Percentiles rank a stretch among this genome's conserved stretches.
phyloP scores from a whole-genome alignment of 64 coral and sea anemone genomes.

The Pocillopora verrucosa region DNA sequence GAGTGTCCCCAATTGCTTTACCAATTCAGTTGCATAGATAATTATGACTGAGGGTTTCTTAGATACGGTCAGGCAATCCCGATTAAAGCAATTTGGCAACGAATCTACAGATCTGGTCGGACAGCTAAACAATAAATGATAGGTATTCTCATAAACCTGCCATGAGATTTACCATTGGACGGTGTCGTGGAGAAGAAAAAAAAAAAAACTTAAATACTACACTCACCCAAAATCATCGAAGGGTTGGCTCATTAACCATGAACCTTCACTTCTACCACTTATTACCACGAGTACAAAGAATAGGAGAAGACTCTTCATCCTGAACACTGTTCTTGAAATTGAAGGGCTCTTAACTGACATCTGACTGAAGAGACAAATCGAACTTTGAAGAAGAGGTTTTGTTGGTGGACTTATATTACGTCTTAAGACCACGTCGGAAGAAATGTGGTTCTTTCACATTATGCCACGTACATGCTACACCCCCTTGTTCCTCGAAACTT shows the following conservation, averaged over 20 bases:
- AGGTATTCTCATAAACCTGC: too few relatives aligned
- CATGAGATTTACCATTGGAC: too few relatives aligned
- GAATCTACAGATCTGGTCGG: too few relatives aligned
- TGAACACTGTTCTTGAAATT: not conserved
- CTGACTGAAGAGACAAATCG: not conserved
- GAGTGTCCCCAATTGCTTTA: too few relatives aligned
- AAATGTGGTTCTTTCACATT: not conserved
- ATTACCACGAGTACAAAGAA: constrained; percentile 2
- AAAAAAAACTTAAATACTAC: too few relatives aligned
- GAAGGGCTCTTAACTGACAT: not conserved
- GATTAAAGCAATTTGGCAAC: too few relatives aligned
- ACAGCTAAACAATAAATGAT: too few relatives aligned
- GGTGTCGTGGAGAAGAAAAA: too few relatives aligned
- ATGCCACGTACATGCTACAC: constrained; percentile 1
- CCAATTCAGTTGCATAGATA: too few relatives aligned
- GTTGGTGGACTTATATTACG: not conserved
- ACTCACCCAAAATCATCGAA: constrained; percentile 35
- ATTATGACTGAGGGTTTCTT: too few relatives aligned
- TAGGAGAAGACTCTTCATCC: not conserved
- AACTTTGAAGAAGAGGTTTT: not conserved
- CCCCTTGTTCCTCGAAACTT: not conserved
- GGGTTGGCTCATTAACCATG: not conserved
- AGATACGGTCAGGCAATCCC: too few relatives aligned
- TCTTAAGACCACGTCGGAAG: constrained; percentile 11
- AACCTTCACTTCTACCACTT: not conserved